Percentiles rank a stretch among this genome's conserved stretches.
Conservation (phyloP, 2,888 invertebrate species). For the Pterostichus madidus region DNA sequence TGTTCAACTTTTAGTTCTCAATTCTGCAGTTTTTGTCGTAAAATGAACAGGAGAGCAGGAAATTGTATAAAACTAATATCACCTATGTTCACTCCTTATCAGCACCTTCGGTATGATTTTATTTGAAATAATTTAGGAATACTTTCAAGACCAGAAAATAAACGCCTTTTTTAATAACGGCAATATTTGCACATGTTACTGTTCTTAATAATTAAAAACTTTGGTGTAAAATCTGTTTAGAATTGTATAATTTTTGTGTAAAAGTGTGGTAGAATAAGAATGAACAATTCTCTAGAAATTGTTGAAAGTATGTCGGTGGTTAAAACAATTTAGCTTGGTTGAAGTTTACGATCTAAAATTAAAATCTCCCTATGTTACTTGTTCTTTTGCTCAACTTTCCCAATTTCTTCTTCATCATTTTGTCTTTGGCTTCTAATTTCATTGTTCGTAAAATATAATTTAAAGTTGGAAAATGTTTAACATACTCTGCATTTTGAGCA, state of each 20-base stretch:
- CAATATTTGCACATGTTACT: background rate
- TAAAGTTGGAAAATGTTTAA: constrained; percentile 62
- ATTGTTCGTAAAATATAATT: constrained; percentile 57
- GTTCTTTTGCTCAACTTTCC: constrained; percentile 42
- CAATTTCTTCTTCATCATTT: constrained; percentile 55
- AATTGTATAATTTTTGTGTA: background rate
- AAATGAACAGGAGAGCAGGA: no score
- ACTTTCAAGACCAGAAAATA: no score
- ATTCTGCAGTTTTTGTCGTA: no score
- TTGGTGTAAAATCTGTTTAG: background rate
- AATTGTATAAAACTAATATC: no score
- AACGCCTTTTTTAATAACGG: no score
- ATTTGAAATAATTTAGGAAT: no score
- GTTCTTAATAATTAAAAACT: background rate
- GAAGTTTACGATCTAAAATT: constrained; percentile 49
- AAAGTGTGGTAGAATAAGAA: background rate
- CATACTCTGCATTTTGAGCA: constrained; percentile 55
- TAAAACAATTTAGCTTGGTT: constrained; percentile 44
- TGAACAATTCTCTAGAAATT: constrained; percentile 16
- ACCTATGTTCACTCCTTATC: no score
- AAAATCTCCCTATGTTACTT: constrained; percentile 49
- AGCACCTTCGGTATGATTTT: no score
- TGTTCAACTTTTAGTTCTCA: no score
- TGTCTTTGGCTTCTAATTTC: constrained; percentile 45
- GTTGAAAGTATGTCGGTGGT: constrained; percentile 39